These are phyloP conservation scores for Hymenopus coronatus DNA, from an alignment of 2,888 invertebrate species.

Conservation along the genomic window DNA sequence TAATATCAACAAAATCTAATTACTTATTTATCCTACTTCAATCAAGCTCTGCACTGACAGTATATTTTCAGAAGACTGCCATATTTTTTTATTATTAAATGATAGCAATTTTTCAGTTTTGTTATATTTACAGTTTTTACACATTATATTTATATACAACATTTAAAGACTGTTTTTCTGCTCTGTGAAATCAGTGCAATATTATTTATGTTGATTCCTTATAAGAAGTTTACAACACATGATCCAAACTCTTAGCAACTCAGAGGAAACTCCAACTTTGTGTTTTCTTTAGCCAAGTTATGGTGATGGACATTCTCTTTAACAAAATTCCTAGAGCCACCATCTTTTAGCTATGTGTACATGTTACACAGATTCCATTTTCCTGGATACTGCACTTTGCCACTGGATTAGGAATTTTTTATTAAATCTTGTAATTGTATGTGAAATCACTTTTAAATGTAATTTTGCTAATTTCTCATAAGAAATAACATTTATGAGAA, in stretches of 20 bases:
- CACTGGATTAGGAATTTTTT: neutral
- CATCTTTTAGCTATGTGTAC: neutral
- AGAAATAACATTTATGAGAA: neutral
- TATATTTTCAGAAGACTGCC: conserved; percentile 28
- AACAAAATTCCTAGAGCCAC: neutral
- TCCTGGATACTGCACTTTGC: neutral
- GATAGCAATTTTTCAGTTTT: conserved; percentile 24
- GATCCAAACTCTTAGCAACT: conserved; percentile 13
- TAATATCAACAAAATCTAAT: neutral
- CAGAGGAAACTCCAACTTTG: conserved; percentile 16
- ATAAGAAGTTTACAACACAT: neutral
- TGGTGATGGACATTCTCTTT: neutral
- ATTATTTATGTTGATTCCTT: conserved; percentile 31
- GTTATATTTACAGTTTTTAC: conserved; percentile 27
- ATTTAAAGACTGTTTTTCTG: conserved; percentile 30
- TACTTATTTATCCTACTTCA: neutral
- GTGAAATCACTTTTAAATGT: conserved; percentile 1
- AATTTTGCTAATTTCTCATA: conserved; percentile 17
- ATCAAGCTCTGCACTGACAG: conserved; percentile 25
- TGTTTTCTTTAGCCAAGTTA: neutral
- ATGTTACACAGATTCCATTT: neutral
- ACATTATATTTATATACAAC: conserved; percentile 29
- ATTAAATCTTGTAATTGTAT: neutral
- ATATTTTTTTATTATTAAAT: conserved; percentile 27
- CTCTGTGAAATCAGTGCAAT: conserved; percentile 32